Percentiles rank a stretch among this genome's conserved stretches.
Evolutionary conservation across 1,140 invertebrate genomes (phyloP).

Genomic region (Aethina tumida): DNA sequence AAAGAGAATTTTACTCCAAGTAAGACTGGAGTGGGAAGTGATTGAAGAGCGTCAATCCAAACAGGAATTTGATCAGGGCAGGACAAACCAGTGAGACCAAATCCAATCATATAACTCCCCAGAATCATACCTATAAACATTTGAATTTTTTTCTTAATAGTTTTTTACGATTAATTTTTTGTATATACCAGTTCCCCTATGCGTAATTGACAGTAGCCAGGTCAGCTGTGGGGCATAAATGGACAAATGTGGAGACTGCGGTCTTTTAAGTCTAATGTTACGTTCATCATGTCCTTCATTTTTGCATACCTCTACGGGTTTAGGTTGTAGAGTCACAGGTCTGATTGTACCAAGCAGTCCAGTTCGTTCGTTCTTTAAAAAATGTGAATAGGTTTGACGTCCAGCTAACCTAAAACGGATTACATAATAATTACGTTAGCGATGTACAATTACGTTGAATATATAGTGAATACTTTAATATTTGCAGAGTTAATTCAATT

Average conservation of each 20-base stretch:
- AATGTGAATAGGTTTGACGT: no score
- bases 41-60: constrained; percentile 21
- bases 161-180: constrained; percentile 1
- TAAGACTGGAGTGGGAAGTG: constrained; percentile 14
- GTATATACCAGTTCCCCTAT: constrained; percentile 60
- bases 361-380: no score
- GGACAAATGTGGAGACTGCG: constrained; percentile 74
- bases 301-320: no score
- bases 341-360: no score
- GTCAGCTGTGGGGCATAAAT: constrained; percentile 75
- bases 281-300: constrained; percentile 50
- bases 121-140: constrained; percentile 19
- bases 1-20: constrained; percentile 15
- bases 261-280: constrained; percentile 58
- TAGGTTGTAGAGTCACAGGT: no score
- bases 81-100: constrained; percentile 13
- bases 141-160: background rate
- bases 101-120: constrained; percentile 15
- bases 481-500: no score
- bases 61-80: constrained; percentile 16
- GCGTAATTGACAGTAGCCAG: constrained; percentile 63
- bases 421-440: no score
- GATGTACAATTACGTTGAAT: no score
- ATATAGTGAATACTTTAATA: no score
- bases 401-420: no score